phyloP scores from a whole-genome alignment of 2,113 vertebrate species.

The Lucifuga dentata region DNA sequence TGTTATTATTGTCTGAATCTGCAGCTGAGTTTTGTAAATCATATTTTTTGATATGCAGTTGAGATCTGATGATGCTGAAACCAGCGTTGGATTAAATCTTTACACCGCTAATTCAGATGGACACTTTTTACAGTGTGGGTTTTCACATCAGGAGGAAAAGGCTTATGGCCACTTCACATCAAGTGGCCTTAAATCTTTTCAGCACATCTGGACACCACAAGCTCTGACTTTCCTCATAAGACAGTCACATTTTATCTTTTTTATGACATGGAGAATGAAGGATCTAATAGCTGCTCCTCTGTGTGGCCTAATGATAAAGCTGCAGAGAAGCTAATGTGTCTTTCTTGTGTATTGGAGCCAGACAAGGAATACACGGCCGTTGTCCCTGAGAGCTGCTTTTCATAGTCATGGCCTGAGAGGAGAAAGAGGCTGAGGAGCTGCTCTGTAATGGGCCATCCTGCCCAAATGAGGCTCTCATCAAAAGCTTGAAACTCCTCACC shows the following conservation, averaged over 20 bases:
- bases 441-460: constrained; percentile 45
- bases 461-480: constrained; percentile 48
- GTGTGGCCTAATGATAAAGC: neutral
- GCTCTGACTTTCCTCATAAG: neutral
- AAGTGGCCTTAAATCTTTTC: constrained; percentile 22
- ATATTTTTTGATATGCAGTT: too few relatives aligned
- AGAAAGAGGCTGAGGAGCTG: constrained; percentile 50
- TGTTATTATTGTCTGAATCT: too few relatives aligned
- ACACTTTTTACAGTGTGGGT: too few relatives aligned
- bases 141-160: too few relatives aligned
- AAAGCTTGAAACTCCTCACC: constrained; percentile 38
- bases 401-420: constrained; percentile 74
- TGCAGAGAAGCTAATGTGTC: neutral
- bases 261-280: neutral
- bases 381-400: constrained; percentile 67
- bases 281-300: neutral
- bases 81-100: too few relatives aligned
- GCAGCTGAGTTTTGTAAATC: too few relatives aligned
- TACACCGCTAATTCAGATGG: too few relatives aligned
- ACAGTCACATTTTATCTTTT: neutral
- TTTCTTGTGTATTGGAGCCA: constrained; percentile 82
- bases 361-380: constrained; percentile 78
- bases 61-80: too few relatives aligned
- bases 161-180: constrained; percentile 24
- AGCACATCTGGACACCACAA: constrained; percentile 29